Evolutionary conservation across 1,140 invertebrate species (phyloP).

Genomic region (Physella acuta): DNA sequence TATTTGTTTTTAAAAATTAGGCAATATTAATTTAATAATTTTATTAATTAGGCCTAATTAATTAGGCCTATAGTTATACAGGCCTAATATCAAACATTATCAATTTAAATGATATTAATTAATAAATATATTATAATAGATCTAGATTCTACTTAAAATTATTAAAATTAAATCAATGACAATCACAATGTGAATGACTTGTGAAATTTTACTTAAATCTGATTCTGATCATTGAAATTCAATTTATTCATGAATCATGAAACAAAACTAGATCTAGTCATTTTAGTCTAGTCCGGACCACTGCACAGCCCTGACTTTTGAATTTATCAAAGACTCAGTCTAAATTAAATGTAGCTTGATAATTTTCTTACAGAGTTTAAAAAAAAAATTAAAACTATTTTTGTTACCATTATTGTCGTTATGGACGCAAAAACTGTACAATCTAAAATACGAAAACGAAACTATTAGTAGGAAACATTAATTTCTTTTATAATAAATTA

Average conservation of each 20-base stretch:
- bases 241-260: background rate
- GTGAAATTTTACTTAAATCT: too few relatives aligned
- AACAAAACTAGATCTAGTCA: background rate
- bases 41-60: too few relatives aligned
- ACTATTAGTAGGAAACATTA: too few relatives aligned
- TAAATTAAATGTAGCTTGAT: background rate
- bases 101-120: too few relatives aligned
- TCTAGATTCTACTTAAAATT: too few relatives aligned
- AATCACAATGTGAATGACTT: too few relatives aligned
- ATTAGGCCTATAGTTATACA: too few relatives aligned
- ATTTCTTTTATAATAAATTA: too few relatives aligned
- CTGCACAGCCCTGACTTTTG: background rate
- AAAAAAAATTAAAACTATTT: background rate
- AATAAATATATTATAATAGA: too few relatives aligned
- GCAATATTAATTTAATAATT: too few relatives aligned
- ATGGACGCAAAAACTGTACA: background rate
- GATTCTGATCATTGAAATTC: background rate
- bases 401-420: constrained; percentile 14
- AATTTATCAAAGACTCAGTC: background rate
- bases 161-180: too few relatives aligned
- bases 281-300: background rate
- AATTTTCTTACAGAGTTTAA: background rate
- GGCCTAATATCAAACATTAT: too few relatives aligned
- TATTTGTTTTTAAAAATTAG: background rate
- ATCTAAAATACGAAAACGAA: background rate